Conservation (phyloP, 2,113 vertebrate genomes). For the Pedionomus torquatus region DNA sequence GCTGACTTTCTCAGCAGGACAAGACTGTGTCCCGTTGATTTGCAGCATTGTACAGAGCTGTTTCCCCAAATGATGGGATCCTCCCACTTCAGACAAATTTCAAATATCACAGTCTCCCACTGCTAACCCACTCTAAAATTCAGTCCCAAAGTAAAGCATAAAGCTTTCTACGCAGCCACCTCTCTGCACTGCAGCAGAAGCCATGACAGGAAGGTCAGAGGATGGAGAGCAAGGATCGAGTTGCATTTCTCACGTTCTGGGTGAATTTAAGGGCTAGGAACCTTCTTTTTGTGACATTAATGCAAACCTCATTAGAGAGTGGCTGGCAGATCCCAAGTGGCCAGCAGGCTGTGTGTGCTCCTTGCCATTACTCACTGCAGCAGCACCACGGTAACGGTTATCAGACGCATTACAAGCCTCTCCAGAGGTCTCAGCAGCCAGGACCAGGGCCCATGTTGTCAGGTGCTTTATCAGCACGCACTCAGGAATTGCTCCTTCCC, state of each 20-base stretch:
- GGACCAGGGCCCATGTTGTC: accelerated
- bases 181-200: neutral
- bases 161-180: neutral
- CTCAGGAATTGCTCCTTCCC: neutral
- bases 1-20: conserved; percentile 63
- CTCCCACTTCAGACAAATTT: conserved; percentile 34
- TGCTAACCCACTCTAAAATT: neutral
- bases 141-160: neutral
- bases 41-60: neutral
- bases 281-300: neutral
- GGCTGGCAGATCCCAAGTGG: neutral
- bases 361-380: neutral
- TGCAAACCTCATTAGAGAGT: neutral
- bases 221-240: neutral
- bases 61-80: conserved; percentile 4
- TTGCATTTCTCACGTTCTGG: neutral
- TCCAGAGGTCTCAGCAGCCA: neutral
- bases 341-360: neutral
- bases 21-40: conserved; percentile 18
- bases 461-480: accelerated
- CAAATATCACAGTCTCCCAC: neutral
- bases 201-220: neutral
- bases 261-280: neutral
- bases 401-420: neutral
- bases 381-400: neutral